phyloP scores from a whole-genome alignment of 2,888 invertebrate genomes.

The Drosophila diplacantha region DNA sequence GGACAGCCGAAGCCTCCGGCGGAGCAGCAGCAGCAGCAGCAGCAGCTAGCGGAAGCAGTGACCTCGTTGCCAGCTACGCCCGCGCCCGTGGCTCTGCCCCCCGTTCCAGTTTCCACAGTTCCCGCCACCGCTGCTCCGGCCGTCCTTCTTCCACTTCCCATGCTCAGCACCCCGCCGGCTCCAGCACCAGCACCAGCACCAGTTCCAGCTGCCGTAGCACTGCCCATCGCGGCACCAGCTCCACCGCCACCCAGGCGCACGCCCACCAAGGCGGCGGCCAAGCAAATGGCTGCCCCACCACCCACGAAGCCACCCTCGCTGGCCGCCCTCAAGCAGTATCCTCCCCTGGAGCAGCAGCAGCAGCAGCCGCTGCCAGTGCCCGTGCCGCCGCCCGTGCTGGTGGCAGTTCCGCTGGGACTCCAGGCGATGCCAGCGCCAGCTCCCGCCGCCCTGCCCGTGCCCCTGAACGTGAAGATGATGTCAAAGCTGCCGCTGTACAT shows the following conservation, averaged over 20 bases:
- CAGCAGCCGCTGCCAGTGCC: neutral
- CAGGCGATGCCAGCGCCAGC: conserved; percentile 13
- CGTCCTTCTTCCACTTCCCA: neutral
- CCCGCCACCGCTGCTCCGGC: neutral
- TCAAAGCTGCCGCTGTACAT: conserved; percentile 62
- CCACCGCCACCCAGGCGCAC: conserved; percentile 30
- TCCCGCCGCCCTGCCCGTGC: conserved; percentile 7
- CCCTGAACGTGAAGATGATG: conserved; percentile 34
- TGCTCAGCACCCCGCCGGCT: neutral
- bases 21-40: neutral
- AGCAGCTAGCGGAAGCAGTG: neutral
- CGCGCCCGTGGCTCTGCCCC: neutral
- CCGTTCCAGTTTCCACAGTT: neutral
- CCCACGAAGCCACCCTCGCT: conserved; percentile 17
- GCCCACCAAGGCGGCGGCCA: conserved; percentile 61
- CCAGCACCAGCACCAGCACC: neutral
- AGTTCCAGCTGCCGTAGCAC: neutral
- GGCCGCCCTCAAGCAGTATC: conserved; percentile 37
- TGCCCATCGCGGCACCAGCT: neutral
- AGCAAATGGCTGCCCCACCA: conserved; percentile 46
- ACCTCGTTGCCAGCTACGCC: neutral
- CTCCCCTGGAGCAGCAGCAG: conserved; percentile 6
- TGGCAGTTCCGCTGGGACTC: conserved; percentile 1
- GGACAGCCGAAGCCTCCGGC: neutral
- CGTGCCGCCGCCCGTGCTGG: conserved; percentile 2